Evolutionary conservation across 2,888 invertebrate genomes (phyloP), one percentile per base, ranked within the genome.

Genomic region (Phragmatobia fuliginosa): DNA sequence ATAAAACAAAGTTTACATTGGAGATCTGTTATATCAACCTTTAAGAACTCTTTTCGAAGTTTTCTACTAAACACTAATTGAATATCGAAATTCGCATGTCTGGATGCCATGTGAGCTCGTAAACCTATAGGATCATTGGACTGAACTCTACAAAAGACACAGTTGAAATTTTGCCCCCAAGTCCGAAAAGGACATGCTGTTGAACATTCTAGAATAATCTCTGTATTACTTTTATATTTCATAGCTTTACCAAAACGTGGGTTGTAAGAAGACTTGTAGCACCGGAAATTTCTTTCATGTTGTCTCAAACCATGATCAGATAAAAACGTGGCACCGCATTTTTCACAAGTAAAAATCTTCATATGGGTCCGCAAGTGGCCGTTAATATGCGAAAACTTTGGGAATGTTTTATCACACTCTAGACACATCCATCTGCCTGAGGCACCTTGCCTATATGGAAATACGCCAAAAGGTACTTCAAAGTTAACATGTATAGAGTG

Each of bases 81-180:
- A 18, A 94, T 89, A 68, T 94, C 92, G 58, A 92, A 94, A 73
- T 94, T 91, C 0, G 92, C 91, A 69, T 94, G 94, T 36, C 91
- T 86, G 1, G 92, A 85, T 0, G 93, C 92, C 93, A 94, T 93
- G 64, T 94, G 94, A 1, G 91, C 87, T 67, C 94, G 81, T 11
- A 94, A 79, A 0, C 94, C 94, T n/a, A 90, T 89, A 0, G 94
- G 94, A 72, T 94, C 94, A 66, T 93, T 93, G 0, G 94, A 93
- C 64, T 94, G 93, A 0, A 94, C 94, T 16, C 94, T 83, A 71
- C 94, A 94, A 62, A 94, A 91, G 0, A 93, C 91, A 68, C 94
- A 94, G 67, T 94, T 94, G 67, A 94, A 94, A 70, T 94, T 94
- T 75, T 94, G 94, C 0, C 94, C 94, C 94, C 94, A 94, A 33